Percentiles rank a stretch among this genome's conserved stretches.
Conservation (phyloP, 2,888 invertebrate genomes). For the Adela reaumurella region DNA sequence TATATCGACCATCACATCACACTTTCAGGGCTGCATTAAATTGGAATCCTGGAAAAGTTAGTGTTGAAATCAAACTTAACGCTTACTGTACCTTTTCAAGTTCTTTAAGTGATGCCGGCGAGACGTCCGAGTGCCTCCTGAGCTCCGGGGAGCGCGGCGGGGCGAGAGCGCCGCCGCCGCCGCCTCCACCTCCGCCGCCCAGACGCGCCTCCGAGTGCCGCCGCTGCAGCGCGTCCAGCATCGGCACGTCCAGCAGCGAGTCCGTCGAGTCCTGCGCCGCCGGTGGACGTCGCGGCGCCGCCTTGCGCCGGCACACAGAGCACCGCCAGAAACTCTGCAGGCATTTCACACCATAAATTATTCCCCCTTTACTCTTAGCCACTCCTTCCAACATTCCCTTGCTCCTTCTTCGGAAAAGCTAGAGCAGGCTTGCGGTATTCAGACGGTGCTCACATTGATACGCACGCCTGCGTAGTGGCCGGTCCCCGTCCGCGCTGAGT, state of each 20-base stretch:
- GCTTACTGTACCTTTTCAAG: conserved; percentile 76
- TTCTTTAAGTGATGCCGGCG: conserved; percentile 82
- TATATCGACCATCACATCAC: too few relatives aligned
- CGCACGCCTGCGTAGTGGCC: too few relatives aligned
- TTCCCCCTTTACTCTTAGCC: too few relatives aligned
- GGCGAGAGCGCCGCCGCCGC: conserved; percentile 63
- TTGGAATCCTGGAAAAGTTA: too few relatives aligned
- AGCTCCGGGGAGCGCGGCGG: conserved; percentile 82
- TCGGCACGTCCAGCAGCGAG: conserved; percentile 75
- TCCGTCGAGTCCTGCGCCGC: conserved; percentile 81
- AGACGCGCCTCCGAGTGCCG: conserved; percentile 76
- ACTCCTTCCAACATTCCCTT: too few relatives aligned
- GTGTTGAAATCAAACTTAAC: too few relatives aligned
- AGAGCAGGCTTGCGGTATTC: not conserved
- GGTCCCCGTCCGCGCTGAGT: too few relatives aligned
- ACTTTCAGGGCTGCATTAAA: too few relatives aligned
- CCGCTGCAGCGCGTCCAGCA: conserved; percentile 73
- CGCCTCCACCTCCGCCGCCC: conserved; percentile 48
- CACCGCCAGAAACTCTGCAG: conserved; percentile 77
- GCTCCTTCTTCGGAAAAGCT: too few relatives aligned
- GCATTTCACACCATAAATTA: too few relatives aligned
- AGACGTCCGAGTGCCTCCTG: conserved; percentile 80
- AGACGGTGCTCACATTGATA: too few relatives aligned
- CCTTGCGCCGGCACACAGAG: conserved; percentile 82
- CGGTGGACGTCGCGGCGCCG: conserved; percentile 72